Base-by-base conservation (phyloP, 53 echinoderm and acorn worm genomes). In the Temnopleurus reevesii region DNA sequence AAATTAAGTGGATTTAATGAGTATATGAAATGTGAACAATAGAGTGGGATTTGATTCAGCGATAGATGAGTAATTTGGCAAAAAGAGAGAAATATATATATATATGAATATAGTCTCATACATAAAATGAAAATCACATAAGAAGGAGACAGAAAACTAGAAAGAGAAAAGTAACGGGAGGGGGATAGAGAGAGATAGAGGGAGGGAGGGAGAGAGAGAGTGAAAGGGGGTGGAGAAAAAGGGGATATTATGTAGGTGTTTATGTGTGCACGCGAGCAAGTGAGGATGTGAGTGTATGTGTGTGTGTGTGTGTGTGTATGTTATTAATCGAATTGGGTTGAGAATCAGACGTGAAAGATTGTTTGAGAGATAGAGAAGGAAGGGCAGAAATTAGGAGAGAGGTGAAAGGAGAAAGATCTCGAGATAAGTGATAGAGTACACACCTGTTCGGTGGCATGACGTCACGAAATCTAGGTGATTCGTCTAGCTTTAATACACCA, bases 401-500 rank as follows among this genome's bases (percentile, higher is more conserved):
- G 38, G 24, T n/a, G 4, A 24, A n/a, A 24, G 21, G 76, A 76
- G 79, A 12, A 47, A 43, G 46, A 79, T 46, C 79, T 79, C 28
- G 21, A 18, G 79, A 27, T 46, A 79, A 79, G 49, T 79, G 46
- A 56, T 55, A 59, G 24, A 15, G 65, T 23, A 87, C 88, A 87
- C 88, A 87, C 88, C 88, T 87, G 88, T 71, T 30, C 21, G 12
- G 51, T 17, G 38, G 18, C 15, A 53, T 87, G 88, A 87, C 88
- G 88, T 87, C 88, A 87, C 46, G 31, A 66, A 65, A 87, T 51
- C 88, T 27, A n/a, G 30, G 26, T 36, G 55, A 66, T 87, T 65
- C 71, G 71, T 66, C 88, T 25, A 63, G 88, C 65, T 66, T 66
- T 71, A n/a, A n/a, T n/a, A n/a, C n/a, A n/a, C n/a, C n/a, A n/a